phyloP scores from a whole-genome alignment of 2,888 invertebrate genomes.

The Apomyelois bistriatella region DNA sequence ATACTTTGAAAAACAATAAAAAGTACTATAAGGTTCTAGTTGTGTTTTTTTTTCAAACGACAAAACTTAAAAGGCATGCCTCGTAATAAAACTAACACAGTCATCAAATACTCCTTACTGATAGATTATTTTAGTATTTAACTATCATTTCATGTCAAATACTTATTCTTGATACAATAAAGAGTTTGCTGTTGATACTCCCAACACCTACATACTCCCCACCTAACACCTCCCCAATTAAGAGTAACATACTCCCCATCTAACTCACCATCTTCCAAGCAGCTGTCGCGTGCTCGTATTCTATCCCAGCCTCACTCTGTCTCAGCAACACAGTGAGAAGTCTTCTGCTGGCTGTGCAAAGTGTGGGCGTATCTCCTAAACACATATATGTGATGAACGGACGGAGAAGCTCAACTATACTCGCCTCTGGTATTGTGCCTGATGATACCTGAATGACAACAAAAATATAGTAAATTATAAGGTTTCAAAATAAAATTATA shows the following conservation, averaged over 20 bases:
- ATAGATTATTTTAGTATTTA: too few relatives aligned
- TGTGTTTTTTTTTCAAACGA: too few relatives aligned
- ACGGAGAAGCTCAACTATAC: conserved; percentile 81
- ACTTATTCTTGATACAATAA: too few relatives aligned
- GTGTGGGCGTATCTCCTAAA: conserved; percentile 66
- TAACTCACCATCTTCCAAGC: conserved; percentile 83
- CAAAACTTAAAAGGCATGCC: too few relatives aligned
- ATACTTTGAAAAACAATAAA: too few relatives aligned
- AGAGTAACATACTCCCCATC: not conserved
- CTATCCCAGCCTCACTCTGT: conserved; percentile 81
- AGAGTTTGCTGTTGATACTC: too few relatives aligned
- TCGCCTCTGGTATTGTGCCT: conserved; percentile 77
- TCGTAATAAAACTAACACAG: too few relatives aligned
- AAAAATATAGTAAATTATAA: too few relatives aligned
- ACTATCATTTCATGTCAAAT: too few relatives aligned
- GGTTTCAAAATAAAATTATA: too few relatives aligned
- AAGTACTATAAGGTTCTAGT: too few relatives aligned
- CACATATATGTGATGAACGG: conserved; percentile 85
- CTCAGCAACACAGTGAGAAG: conserved; percentile 85
- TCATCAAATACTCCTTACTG: too few relatives aligned
- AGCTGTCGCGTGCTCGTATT: conserved; percentile 59
- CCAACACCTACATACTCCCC: not conserved
- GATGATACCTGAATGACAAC: conserved; percentile 72
- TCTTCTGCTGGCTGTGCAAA: conserved; percentile 73
- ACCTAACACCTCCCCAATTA: not conserved